Conservation (phyloP, 2,888 invertebrate species). For the Argyresthia albistria region DNA sequence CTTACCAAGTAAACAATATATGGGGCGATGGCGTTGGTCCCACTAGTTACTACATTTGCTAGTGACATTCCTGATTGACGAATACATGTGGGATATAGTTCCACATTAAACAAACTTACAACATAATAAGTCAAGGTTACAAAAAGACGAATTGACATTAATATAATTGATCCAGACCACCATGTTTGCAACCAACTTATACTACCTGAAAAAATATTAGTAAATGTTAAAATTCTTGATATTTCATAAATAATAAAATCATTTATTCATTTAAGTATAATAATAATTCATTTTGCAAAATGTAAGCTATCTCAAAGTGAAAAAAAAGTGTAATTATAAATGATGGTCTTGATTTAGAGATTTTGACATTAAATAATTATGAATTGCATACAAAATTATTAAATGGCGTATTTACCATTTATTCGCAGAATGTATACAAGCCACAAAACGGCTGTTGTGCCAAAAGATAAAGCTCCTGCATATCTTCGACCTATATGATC, state of each 20-base stretch:
- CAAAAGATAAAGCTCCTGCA: constrained; percentile 25
- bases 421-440: constrained; percentile 21
- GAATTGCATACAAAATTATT: constrained; percentile 3
- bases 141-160: constrained; percentile 60
- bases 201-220: constrained; percentile 8
- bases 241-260: too few species aligned
- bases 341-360: not conserved
- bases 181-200: constrained; percentile 18
- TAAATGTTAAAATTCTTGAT: not conserved
- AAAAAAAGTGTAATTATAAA: too few species aligned
- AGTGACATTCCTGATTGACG: constrained; percentile 76
- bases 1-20: constrained; percentile 74
- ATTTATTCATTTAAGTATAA: too few species aligned
- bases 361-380: not conserved
- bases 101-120: constrained; percentile 74
- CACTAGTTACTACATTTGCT: constrained; percentile 69
- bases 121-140: constrained; percentile 71
- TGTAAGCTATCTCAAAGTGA: too few species aligned
- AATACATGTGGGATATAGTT: constrained; percentile 77
- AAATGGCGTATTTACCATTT: constrained; percentile 21
- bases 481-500: constrained; percentile 36
- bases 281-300: too few species aligned
- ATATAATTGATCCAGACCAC: constrained; percentile 40
- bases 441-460: constrained; percentile 27
- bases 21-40: constrained; percentile 69